Percentiles rank a stretch among this genome's conserved stretches.
phyloP scores from a whole-genome alignment of 2,797 vertebrate genomes.

The Brotula barbata region DNA sequence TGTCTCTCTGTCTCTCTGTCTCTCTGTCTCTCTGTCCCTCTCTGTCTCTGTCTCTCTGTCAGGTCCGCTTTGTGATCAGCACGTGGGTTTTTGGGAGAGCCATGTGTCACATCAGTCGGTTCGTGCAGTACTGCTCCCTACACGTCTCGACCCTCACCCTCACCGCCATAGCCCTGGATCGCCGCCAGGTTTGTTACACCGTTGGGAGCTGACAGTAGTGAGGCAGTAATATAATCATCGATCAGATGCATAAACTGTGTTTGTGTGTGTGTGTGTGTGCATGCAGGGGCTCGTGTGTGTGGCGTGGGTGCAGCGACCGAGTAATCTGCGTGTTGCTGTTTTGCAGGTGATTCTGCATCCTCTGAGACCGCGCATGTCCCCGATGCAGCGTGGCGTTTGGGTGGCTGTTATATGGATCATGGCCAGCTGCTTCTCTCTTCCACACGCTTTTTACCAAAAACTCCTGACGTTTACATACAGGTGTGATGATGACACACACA shows the following conservation, averaged over 20 bases:
- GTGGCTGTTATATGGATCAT: slow-evolving; percentile 89
- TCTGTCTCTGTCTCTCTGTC: slow-evolving; percentile 4
- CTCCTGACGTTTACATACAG: slow-evolving; percentile 92
- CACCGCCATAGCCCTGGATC: slow-evolving; percentile 91
- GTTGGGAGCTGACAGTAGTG: too few species aligned
- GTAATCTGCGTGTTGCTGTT: slow-evolving; percentile 13
- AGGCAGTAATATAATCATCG: too few species aligned
- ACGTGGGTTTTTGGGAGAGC: slow-evolving; percentile 91
- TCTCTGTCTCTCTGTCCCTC: too few species aligned
- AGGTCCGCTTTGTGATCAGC: slow-evolving; percentile 94
- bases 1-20: too few species aligned
- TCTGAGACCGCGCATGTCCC: slow-evolving; percentile 87
- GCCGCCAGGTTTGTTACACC: slow-evolving; percentile 84
- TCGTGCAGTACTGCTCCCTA: slow-evolving; percentile 93
- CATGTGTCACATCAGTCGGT: slow-evolving; percentile 95
- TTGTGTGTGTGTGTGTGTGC: slow-evolving; percentile 24
- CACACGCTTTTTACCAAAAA: slow-evolving; percentile 94
- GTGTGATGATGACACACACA: slow-evolving; percentile 64
- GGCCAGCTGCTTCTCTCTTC: slow-evolving; percentile 93
- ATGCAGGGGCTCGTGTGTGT: too few species aligned
- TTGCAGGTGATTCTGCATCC: slow-evolving; percentile 90
- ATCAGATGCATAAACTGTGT: background rate
- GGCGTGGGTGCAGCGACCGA: too few species aligned
- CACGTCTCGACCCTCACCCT: slow-evolving; percentile 92
- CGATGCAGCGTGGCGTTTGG: slow-evolving; percentile 80